These are phyloP conservation scores for Cydia pomonella DNA, from an alignment of 1,140 invertebrate species.

Conservation along the genomic window DNA sequence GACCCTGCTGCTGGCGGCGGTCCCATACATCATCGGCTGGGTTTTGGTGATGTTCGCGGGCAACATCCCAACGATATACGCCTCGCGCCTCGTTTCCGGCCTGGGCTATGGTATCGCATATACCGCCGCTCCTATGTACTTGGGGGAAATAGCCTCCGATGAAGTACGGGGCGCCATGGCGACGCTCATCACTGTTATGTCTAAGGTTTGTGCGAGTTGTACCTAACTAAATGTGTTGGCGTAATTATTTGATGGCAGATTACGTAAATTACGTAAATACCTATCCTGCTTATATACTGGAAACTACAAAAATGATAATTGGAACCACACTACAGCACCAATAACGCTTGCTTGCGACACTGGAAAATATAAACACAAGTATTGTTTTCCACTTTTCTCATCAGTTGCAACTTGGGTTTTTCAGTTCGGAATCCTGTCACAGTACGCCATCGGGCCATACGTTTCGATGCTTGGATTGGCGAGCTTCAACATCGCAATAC, in stretches of 20 bases:
- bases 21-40: constrained; percentile 85
- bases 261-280: too few relatives aligned
- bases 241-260: too few relatives aligned
- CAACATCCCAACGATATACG: constrained; percentile 79
- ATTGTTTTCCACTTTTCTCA: constrained; percentile 32
- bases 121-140: constrained; percentile 84
- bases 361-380: background rate
- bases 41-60: constrained; percentile 82
- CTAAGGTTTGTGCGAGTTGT: constrained; percentile 62
- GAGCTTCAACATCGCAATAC: constrained; percentile 81
- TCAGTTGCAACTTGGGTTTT: constrained; percentile 45
- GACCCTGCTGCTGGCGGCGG: constrained; percentile 82
- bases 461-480: constrained; percentile 82
- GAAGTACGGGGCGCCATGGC: constrained; percentile 86
- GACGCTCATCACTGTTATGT: constrained; percentile 85
- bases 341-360: background rate
- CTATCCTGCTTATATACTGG: too few relatives aligned
- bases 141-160: constrained; percentile 85
- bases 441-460: constrained; percentile 84
- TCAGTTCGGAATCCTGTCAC: constrained; percentile 85
- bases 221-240: too few relatives aligned
- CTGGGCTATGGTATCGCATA: constrained; percentile 86
- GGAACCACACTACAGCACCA: too few relatives aligned
- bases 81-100: constrained; percentile 81
- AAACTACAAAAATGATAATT: too few relatives aligned